Base-by-base conservation (phyloP, 2,888 invertebrate genomes). In the Caenorhabditis parvicauda region DNA sequence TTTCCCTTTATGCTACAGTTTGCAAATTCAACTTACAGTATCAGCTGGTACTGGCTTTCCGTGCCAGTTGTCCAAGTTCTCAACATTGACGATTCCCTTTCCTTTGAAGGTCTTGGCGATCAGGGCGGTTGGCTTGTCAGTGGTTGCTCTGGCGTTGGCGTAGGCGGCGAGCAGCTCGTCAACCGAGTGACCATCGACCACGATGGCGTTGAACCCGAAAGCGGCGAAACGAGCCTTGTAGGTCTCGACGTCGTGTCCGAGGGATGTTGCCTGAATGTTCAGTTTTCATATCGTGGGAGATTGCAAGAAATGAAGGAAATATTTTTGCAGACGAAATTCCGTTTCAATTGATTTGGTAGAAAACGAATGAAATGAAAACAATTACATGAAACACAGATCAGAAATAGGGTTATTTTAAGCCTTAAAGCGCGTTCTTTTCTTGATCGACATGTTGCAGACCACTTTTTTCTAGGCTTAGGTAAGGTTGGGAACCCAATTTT, bases 41-140 rank as follows among this genome's bases (percentile, higher is more conserved):
- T 75, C 73, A 24, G 49, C 59, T 24, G 72, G 58, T 19, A 99
- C 84, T 0, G 98, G 89, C 83, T 98, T 98, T 49, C 98, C 98
- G 82, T 99, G 98, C 95, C 95, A 98, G 84, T 93, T 92, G 56
- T 92, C 90, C 70, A 87, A 75, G 82, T 99, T 90, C 83, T 94
- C 95, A 79, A 98, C 91, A 50, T 88, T 88, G 39, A 89, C 72
- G 51, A 80, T 77, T 52, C 80, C 80, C 41, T 67, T 64, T 48
- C 98, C 98, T 85, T 98, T 99, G 83, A 87, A 91, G 0, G 98
- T 98, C 85, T 95, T 94, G 49, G 93, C 93, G 63, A 99, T 85
- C 56, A 99, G 86, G 29, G 92, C 94, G 14, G 94, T 93, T 45
- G 96, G 96, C 75, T 88, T 55, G 14, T 27, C 75, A 51, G 72